Evolutionary conservation across 2,113 vertebrate genomes (phyloP), one percentile per base, ranked within the genome.

Genomic region (Psettodes erumei): DNA sequence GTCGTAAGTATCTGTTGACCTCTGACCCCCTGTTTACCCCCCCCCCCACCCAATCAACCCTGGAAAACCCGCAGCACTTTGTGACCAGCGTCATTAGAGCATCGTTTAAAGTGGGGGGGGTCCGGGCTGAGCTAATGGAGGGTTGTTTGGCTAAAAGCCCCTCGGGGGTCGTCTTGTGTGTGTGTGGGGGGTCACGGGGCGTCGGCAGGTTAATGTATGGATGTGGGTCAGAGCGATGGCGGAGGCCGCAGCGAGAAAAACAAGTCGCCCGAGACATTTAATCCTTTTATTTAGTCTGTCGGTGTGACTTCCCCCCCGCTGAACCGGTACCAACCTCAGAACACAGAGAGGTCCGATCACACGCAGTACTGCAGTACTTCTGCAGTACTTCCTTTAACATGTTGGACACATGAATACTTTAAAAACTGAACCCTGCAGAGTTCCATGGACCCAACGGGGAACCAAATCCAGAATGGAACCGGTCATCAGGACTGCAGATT

Each of bases 1-100:
- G 7, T 4, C 62, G 60, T 47, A 76, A 79, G 45, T 63, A 73
- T 75, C 47, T 42, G 30, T 47, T 88, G 73, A 83, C 74, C 63
- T 76, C 50, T 66, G 79, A 71, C 38, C 62, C 23, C 25, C 9
- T n/a, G 7, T 5, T 9, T 0, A 16, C 30, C 43, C 48, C 32
- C 25, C 27, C 12, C 23, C 1, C 23, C 50, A 8, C 25, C 23
- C 35, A 3, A 62, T 71, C 50, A 33, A 35, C 25, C 1, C 25
- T 40, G 35, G 23, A 65, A 67, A 67, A 56, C 21, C 71, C 74
- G 75, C 50, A 11, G 18, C 69, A 75, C n/a, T 40, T 38, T 51
- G 70, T 61, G 28, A 33, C 12, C 21, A 42, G 9, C 1, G 47
- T 77, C 32, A 63, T 79, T 78, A 81, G 45, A 56, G 66, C 70